Conservation (phyloP, 2,113 vertebrate genomes). For the Pandion haliaetus region DNA sequence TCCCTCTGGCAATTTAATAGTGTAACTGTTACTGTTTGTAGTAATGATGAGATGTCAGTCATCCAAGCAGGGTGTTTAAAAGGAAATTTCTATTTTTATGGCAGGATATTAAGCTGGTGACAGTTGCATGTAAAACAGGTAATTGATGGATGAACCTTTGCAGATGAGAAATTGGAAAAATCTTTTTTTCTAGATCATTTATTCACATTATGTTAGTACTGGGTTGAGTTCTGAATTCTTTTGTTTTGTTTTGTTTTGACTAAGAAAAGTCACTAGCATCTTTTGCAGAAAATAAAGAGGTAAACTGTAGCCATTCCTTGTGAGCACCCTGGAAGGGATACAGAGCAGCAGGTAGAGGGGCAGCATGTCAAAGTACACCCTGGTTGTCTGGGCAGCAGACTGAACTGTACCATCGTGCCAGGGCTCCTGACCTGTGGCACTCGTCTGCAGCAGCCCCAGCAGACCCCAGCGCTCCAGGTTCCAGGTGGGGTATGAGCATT, state of each 20-base stretch:
- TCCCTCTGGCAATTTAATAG: background rate
- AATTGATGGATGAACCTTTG: background rate
- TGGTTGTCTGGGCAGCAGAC: background rate
- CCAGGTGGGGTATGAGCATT: background rate
- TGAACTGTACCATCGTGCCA: accelerated
- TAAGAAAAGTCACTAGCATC: background rate
- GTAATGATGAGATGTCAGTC: background rate
- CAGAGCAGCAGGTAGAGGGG: background rate
- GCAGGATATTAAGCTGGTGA: conserved; percentile 32
- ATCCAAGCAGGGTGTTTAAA: background rate
- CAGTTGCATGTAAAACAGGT: conserved; percentile 30
- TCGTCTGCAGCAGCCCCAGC: background rate
- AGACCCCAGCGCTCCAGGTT: background rate
- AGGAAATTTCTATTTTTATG: conserved; percentile 7
- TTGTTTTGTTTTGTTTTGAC: background rate
- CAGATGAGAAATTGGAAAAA: background rate
- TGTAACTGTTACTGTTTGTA: background rate
- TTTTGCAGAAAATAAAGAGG: background rate
- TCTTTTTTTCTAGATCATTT: background rate
- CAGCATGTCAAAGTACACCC: background rate
- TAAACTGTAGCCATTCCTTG: background rate
- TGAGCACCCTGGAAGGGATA: background rate
- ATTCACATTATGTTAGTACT: background rate
- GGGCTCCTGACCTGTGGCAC: background rate
- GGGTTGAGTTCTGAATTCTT: background rate